These are phyloP conservation scores for Proales similis DNA, from an alignment of 1,140 invertebrate genomes.

Conservation along the genomic window DNA sequence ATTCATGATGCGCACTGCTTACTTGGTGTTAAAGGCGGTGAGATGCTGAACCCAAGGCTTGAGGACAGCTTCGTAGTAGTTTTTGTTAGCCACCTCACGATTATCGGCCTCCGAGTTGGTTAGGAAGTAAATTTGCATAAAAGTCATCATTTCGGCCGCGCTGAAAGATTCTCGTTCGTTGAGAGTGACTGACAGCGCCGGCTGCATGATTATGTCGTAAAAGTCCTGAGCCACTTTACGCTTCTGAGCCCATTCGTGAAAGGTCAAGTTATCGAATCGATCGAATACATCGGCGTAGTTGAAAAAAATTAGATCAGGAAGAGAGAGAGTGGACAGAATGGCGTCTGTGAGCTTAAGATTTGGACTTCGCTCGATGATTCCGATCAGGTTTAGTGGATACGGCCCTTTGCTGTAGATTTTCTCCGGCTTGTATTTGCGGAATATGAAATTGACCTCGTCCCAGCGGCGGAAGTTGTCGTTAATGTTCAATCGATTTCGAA, in stretches of 20 bases:
- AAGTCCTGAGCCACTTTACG: conserved; percentile 32
- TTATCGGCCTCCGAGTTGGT: conserved; percentile 34
- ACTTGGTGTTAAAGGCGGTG: conserved; percentile 10
- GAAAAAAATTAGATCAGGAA: conserved; percentile 30
- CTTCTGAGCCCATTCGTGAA: conserved; percentile 26
- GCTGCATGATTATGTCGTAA: conserved; percentile 38
- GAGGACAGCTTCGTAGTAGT: conserved; percentile 34
- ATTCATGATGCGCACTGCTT: background rate
- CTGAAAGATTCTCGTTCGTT: conserved; percentile 35
- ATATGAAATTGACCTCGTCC: conserved; percentile 38
- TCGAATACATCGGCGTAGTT: conserved; percentile 33
- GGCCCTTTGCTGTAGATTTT: conserved; percentile 38
- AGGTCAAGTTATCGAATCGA: conserved; percentile 37
- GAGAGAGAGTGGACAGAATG: background rate
- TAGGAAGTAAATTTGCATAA: conserved; percentile 39
- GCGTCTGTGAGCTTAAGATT: conserved; percentile 33
- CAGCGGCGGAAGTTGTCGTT: conserved; percentile 36
- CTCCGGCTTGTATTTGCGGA: conserved; percentile 38
- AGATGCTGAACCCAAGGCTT: conserved; percentile 36
- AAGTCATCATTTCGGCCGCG: conserved; percentile 39
- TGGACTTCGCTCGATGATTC: conserved; percentile 34
- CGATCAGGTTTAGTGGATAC: conserved; percentile 38
- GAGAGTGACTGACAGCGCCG: conserved; percentile 36
- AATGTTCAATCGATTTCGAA: conserved; percentile 20
- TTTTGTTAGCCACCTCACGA: conserved; percentile 30